Evolutionary conservation across 1,140 invertebrate genomes (phyloP), one percentile per base, ranked within the genome.

Genomic region (Camponotus pennsylvanicus): DNA sequence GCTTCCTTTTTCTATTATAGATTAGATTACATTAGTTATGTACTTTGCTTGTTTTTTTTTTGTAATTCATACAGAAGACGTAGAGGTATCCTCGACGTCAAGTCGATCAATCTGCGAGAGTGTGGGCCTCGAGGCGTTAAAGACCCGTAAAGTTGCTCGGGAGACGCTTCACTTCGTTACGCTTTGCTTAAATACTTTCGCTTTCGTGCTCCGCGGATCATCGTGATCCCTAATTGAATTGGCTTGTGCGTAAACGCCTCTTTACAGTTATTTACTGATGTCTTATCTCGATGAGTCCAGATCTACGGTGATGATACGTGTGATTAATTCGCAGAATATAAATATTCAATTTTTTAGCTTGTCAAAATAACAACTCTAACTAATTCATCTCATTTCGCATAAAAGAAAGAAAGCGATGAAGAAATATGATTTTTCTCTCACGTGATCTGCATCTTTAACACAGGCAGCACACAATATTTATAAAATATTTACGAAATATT

Each of bases 111-210:
- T 5, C 9, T 2, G 40, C 27, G 6, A 34, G 34, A 34, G 34
- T 21, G 45, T 21, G 13, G 4, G 6, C 13, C 57, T 18, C 34
- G 32, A 66, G n/a, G 11, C 27, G 3, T 66, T 70, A 69, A 45
- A 52, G 18, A 80, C 21, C 37, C 7, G 15, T 37, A 55, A 59
- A 15, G 18, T 49, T 27, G 11, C 3, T 67, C 32, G 45, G 40
- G 63, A 63, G 21, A 42, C n/a, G n/a, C 15, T 32, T 82, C 67
- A 15, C 11, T 57, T 34, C 55, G 79, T 83, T 13, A 83, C 69
- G 79, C 79, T 45, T 83, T 83, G 40, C 55, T 75, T 61, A 40
- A 83, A 75, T 40, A 75, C 69, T 83, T 83, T 83, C 79, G 79
- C 69, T 83, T 55, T 84, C 69, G 82, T 69, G 82, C 45, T 70